phyloP scores from a whole-genome alignment of 1,140 invertebrate species.

The Zelostemma sp. region DNA sequence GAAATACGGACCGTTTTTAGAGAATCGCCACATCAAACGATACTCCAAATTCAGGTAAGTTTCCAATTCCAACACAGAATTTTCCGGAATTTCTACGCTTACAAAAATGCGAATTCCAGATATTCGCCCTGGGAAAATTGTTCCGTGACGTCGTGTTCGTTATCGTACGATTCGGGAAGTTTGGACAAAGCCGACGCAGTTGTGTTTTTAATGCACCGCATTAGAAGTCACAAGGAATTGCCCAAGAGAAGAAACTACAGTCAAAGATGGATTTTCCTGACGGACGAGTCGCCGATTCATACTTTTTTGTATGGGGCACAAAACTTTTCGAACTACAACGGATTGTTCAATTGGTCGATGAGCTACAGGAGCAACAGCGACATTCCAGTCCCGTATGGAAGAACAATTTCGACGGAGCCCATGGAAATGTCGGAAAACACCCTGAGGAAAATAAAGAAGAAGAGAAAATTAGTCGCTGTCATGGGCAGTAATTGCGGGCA shows the following conservation, averaged over 20 bases:
- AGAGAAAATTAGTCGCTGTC: constrained; percentile 69
- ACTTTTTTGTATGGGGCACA: constrained; percentile 65
- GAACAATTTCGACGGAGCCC: constrained; percentile 61
- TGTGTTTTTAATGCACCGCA: constrained; percentile 73
- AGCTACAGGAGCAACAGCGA: constrained; percentile 79
- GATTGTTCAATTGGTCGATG: constrained; percentile 84
- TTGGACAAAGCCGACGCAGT: constrained; percentile 70
- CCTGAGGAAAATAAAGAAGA: constrained; percentile 7
- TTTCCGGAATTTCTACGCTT: constrained; percentile 4
- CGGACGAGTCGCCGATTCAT: constrained; percentile 73
- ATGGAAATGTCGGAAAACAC: not conserved
- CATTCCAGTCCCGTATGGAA: constrained; percentile 78
- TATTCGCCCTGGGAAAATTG: constrained; percentile 72
- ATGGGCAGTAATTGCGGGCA: constrained; percentile 76
- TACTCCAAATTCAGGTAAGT: constrained; percentile 55
- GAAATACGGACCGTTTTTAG: constrained; percentile 61
- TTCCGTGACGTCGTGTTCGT: constrained; percentile 70
- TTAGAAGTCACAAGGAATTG: constrained; percentile 55
- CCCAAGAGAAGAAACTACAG: constrained; percentile 54
- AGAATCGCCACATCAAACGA: constrained; percentile 59
- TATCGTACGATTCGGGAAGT: constrained; percentile 67
- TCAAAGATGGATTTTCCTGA: constrained; percentile 76
- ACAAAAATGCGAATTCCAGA: constrained; percentile 34
- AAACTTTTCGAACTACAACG: constrained; percentile 68
- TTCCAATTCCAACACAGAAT: constrained; percentile 9